Evolutionary conservation across 2,888 invertebrate species (phyloP), one percentile per base, ranked within the genome.

Genomic region (Eubasilissa splendida): DNA sequence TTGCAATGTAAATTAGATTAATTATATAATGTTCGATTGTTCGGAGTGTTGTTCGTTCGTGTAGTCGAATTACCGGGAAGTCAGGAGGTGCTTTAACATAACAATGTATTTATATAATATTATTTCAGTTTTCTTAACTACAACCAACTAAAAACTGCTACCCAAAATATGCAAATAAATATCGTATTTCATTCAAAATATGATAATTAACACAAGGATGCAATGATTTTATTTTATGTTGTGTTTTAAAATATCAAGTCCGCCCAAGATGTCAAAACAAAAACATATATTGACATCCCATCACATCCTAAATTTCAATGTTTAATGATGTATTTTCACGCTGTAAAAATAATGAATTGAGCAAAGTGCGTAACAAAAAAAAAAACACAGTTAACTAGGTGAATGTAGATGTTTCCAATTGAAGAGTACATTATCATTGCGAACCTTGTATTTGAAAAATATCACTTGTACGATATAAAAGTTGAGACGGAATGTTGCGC

Each of bases 401-500:
- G 42, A 42, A 42, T 42, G 42, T 42, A 42, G 42, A 42, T 42
- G 2, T 5, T 42, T 42, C 4, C 42, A 0, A 42, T 42, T 5
- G 42, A 42, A 42, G 4, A 42, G 42, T 42, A 42, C 42, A 1
- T 42, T 42, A 42, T 42, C 42, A 22, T 31, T 71, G 71, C 71
- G 22, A 71, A 71, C 71, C 71, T 71, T 54, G 71, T 53, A 54
- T 14, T 54, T 14, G 22, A 54, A 53, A 71, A 71, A 42, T 33
- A 50, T 14, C 14, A 42, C n/a, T 56, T 31, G 53, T 54, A 77
- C 60, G 59, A 77, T 78, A 73, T 50, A 75, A 79, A 52, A 75
- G 31, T 59, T 79, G 53, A 73, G 74, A 68, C 83, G 83, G 83
- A 83, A 83, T 83, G 83, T 83, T 74, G 52, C 58, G 63, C 59